Evolutionary conservation across 2,113 vertebrate genomes (phyloP), one percentile per base, ranked within the genome.

Genomic region (Hydrochoerus hydrochaeris): DNA sequence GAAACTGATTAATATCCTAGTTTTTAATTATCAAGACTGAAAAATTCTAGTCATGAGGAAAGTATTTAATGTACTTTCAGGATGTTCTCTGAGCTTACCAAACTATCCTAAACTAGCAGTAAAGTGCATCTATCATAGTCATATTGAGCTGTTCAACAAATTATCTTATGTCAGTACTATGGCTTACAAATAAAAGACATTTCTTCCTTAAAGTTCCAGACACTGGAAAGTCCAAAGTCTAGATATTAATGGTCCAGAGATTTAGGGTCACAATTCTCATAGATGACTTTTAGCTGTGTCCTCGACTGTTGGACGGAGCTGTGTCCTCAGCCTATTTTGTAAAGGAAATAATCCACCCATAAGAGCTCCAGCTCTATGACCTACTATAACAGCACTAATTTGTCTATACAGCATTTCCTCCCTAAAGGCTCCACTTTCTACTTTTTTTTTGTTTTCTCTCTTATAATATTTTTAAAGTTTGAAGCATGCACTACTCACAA

Each of bases 321-420:
- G 71, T 7, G 17, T n/a, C n/a, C n/a, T n/a, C n/a, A n/a, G 17
- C 12, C 0, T 57, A 35, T 82, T 22, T 30, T 11, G 4, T 38
- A 30, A 92, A 52, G 19, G 6, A 14, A 58, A 12, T 83, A 77
- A n/a, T 28, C 16, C 12, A 24, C 32, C 49, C 0, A 10, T 19
- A 7, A 24, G 0, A 2, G 11, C 4, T 69, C 28, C 3, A 57
- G 19, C 1, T 0, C 24, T 0, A 8, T 1, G 5, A 38, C 16
- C 11, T 44, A 13, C 1, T 28, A 46, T 57, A 67, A 87, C 2
- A 19, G 14, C 8, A 65, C 24, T 2, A 38, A n/a, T 30, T 30
- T 30, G 30, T 8, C 30, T 9, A n/a, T 35, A 28, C 24, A 2
- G 14, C 24, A 9, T 14, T 41, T 75, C n/a, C n/a, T 75, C 7